Percentiles rank a stretch among this genome's conserved stretches.
Evolutionary conservation across 2,888 invertebrate species (phyloP).

Genomic region (Folsomia candida): DNA sequence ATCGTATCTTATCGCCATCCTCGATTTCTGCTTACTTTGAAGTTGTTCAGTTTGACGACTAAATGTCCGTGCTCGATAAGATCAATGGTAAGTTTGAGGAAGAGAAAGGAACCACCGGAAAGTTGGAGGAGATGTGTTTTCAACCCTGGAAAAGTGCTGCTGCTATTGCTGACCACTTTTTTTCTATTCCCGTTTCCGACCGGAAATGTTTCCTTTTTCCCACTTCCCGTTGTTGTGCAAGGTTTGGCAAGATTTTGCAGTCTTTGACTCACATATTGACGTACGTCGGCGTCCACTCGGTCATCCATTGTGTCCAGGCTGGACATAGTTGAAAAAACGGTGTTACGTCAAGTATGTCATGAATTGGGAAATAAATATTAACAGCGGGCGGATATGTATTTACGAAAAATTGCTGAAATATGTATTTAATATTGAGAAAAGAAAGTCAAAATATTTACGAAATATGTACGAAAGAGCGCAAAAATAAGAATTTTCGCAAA

Average conservation of each 20-base stretch:
- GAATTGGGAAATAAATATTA: constrained; percentile 1
- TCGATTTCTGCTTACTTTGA: constrained; percentile 69
- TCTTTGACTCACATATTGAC: constrained; percentile 70
- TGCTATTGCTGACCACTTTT: not conserved
- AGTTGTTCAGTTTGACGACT: constrained; percentile 88
- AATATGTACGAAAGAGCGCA: too few relatives aligned
- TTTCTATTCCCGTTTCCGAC: too few relatives aligned
- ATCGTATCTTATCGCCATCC: not conserved
- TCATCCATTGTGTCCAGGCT: constrained; percentile 72
- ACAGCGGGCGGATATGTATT: too few relatives aligned
- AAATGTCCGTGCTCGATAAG: constrained; percentile 87
- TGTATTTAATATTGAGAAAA: too few relatives aligned
- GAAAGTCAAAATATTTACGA: too few relatives aligned
- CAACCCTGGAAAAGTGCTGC: constrained; percentile 81
- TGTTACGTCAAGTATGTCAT: not conserved
- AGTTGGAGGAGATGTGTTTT: constrained; percentile 78
- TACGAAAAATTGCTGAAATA: too few relatives aligned
- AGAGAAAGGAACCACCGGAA: constrained; percentile 86
- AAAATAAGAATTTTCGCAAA: too few relatives aligned
- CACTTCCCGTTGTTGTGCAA: too few relatives aligned
- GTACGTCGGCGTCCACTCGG: constrained; percentile 77
- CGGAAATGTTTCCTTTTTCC: too few relatives aligned
- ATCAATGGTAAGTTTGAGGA: constrained; percentile 85
- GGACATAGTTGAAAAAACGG: constrained; percentile 25
- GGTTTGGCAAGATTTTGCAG: constrained; percentile 74